Evolutionary conservation across 1,140 invertebrate species (phyloP), one percentile per base, ranked within the genome.

Genomic region (Lineus longissimus): DNA sequence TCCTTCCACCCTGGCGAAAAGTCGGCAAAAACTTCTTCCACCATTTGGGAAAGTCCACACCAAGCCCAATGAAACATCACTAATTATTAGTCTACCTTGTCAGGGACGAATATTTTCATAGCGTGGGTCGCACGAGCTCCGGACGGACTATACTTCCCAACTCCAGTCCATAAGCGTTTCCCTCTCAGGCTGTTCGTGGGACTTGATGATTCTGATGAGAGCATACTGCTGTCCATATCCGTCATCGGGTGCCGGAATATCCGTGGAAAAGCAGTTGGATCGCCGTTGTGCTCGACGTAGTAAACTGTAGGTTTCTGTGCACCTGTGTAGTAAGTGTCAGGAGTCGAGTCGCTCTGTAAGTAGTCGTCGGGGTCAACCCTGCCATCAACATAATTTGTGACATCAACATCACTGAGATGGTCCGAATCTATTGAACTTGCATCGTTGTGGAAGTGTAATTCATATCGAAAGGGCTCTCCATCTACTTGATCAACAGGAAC

Each of bases 191-290:
- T 51, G n/a, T 27, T 27, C 19, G 19, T 51, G 4, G 47, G 47
- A 27, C 47, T 51, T 51, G 47, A 51, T 6, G 47, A 51, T 19
- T 51, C 47, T 27, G 47, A 51, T n/a, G 47, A 51, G 6, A 36
- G 15, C 33, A 36, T 36, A 15, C 33, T 36, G 33, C 33, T 36
- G 33, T 36, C 33, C 25, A 27, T 23, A n/a, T 51, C 47, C 19
- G n/a, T 19, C n/a, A 27, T 27, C 9, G 47, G 47, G n/a, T 51
- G 47, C 6, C 47, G 47, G 25, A 23, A 51, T 23, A 51, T 51
- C 47, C 25, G n/a, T 6, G 47, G 47, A n/a, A 51, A 51, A 6
- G 25, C n/a, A 51, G 6, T 51, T 27, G 47, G 47, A 51, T 51
- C 25, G 9, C 25, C 19, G 9, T 19, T 23, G n/a, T 27, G 19